Evolutionary conservation across 2,113 vertebrate genomes (phyloP), one percentile per base, ranked within the genome.

Genomic region (Atrichornis clamosus): DNA sequence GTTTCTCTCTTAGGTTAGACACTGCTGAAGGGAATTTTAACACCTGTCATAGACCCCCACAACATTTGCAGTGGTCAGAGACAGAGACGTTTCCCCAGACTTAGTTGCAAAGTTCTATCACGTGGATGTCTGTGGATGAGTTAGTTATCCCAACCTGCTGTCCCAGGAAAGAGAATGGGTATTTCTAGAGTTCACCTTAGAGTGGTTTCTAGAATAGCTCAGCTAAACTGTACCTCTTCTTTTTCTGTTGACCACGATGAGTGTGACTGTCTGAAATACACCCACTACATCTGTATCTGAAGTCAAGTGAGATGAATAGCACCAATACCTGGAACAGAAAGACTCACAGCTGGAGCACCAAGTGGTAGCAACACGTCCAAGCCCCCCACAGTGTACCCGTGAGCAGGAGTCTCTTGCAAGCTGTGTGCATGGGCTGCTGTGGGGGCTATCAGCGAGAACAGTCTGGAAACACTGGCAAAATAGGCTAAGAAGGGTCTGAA

Each of bases 251-350:
- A 22, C 41, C 24, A 11, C 41, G 46, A 41, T 41, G 39, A 49
- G 3, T 44, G 18, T 24, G 33, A 50, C 44, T 41, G 21, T 7
- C 28, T 53, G 69, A 76, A 58, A n/a, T 39, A 60, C 22, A 46
- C 4, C 10, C 44, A 20, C 28, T 50, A 0, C 24, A 16, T 5
- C 6, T 2, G 12, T 10, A 5, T 53, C n/a, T 74, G 55, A 37
- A 65, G 24, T 10, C 37, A 64, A 26, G 28, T 32, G 82, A 59
- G 65, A 39, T 44, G 64, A 64, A 3, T 15, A 21, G 23, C 88
- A 59, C 15, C 8, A 15, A 1, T 5, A 23, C 4, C 12, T 55
- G 70, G 49, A 87, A 15, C 13, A 64, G 52, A 39, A 63, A 56
- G 37, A 13, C 35, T 76, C 70, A 46, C 39, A 93, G 74, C 63